A percentile compares a stretch with the other conserved stretches of the same genome.
Evolutionary conservation across 2,113 vertebrate species (phyloP).

Genomic region (Eonycteris spelaea): DNA sequence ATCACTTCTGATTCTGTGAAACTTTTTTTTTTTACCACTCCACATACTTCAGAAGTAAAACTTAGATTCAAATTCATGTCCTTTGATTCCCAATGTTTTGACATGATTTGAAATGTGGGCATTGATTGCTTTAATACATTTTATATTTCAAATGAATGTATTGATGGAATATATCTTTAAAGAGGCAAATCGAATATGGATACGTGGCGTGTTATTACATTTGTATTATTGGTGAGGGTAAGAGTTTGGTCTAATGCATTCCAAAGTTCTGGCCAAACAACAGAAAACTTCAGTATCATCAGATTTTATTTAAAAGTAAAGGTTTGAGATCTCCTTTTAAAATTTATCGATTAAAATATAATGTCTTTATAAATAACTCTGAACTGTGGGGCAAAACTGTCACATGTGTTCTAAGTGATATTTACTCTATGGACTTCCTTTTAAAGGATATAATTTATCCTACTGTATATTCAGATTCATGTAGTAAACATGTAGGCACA

Average conservation of each 20-base stretch:
- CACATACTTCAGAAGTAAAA: background rate
- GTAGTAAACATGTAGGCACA: background rate
- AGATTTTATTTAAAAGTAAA: slow-evolving; percentile 10
- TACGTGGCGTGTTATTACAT: background rate
- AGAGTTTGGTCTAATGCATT: background rate
- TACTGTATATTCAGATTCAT: background rate
- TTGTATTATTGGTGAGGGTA: background rate
- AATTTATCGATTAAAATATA: background rate
- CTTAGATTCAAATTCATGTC: background rate
- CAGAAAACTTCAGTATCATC: background rate
- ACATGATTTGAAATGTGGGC: background rate
- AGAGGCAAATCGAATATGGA: background rate
- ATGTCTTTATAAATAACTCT: background rate
- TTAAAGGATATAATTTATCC: background rate
- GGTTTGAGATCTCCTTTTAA: background rate
- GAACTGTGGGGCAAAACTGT: background rate
- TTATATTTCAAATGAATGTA: background rate
- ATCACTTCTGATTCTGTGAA: background rate
- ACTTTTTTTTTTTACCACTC: background rate
- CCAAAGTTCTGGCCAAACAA: background rate
- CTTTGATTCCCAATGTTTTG: background rate
- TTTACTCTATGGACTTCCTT: background rate
- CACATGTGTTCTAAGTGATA: background rate
- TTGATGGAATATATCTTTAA: background rate
- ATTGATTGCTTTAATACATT: background rate